Conservation (phyloP, 92 coral and sea anemone genomes). For the Umimayanthus chanpuru region DNA sequence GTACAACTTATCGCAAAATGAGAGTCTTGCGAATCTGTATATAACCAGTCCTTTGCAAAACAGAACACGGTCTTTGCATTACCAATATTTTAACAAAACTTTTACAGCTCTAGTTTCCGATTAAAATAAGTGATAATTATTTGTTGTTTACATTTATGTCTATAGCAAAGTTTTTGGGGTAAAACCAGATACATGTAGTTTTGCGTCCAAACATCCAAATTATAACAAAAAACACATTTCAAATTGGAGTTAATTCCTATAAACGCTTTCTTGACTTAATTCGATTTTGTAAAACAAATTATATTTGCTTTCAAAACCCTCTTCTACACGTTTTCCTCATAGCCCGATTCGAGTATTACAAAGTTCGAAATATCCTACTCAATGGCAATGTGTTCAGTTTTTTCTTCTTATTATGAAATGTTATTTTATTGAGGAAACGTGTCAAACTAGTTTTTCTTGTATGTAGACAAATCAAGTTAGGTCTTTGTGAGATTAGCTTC, state of each 20-base stretch:
- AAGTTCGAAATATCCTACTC: background rate
- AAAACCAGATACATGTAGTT: background rate
- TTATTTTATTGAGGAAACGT: background rate
- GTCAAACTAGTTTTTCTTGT: background rate
- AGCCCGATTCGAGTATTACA: background rate
- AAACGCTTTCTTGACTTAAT: background rate
- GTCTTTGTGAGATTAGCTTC: background rate
- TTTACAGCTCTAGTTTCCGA: no score
- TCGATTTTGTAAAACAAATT: background rate
- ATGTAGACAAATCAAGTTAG: background rate
- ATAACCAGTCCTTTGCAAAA: background rate
- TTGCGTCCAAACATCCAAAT: background rate
- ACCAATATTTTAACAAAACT: background rate
- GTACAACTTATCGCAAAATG: background rate
- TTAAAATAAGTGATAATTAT: background rate
- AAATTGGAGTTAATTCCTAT: background rate
- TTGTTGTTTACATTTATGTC: background rate
- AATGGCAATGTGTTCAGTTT: background rate
- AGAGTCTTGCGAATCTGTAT: no score
- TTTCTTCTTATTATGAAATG: background rate
- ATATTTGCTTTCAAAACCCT: background rate
- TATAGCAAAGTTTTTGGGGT: background rate
- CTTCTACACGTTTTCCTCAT: background rate
- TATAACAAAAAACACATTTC: background rate
- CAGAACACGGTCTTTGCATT: background rate